These are phyloP conservation scores for Paragorgia papillata DNA, from an alignment of 92 coral and sea anemone species.

Conservation along the genomic window DNA sequence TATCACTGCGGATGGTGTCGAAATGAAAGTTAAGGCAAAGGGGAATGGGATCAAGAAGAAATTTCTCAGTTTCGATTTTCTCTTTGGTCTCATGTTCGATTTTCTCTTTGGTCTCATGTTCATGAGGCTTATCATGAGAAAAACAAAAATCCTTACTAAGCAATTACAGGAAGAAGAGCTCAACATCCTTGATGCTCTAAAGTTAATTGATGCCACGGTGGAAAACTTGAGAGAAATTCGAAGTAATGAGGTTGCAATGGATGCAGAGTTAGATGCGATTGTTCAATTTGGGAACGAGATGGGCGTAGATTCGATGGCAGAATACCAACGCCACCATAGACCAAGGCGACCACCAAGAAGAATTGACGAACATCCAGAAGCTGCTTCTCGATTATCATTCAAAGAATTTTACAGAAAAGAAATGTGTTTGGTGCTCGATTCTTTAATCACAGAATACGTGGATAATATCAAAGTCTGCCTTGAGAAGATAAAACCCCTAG, in stretches of 20 bases:
- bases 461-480: neutral
- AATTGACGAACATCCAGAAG: neutral
- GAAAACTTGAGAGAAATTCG: slow-evolving; percentile 34
- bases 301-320: neutral
- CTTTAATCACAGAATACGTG: neutral
- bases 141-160: too few species aligned
- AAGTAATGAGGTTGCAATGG: too few species aligned
- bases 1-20: too few species aligned
- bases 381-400: neutral
- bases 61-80: too few species aligned
- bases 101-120: too few species aligned
- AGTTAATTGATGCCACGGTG: slow-evolving; percentile 27
- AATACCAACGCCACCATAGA: neutral
- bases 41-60: too few species aligned
- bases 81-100: too few species aligned
- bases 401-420: neutral
- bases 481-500: slow-evolving; percentile 3
- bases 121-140: too few species aligned
- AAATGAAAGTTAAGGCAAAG: too few species aligned
- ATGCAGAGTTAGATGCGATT: too few species aligned
- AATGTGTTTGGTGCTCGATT: neutral
- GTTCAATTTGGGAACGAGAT: neutral
- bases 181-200: too few species aligned
- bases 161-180: too few species aligned
- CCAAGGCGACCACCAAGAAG: neutral